Conservation (phyloP, 1,140 invertebrate genomes). For the Nymphalis io region DNA sequence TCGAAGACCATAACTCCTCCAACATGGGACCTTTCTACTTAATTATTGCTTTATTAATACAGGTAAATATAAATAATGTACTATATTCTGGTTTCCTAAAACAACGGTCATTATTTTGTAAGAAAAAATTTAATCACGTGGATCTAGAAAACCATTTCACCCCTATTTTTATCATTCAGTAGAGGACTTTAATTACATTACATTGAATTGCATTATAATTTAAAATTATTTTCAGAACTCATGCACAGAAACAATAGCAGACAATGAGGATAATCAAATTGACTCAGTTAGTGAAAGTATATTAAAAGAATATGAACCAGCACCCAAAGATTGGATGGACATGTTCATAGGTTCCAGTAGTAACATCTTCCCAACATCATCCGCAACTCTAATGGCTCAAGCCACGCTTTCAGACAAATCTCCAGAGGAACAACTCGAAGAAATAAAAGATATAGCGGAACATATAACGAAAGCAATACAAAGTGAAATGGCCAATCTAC, state of each 20-base stretch:
- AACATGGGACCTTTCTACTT: slow-evolving; percentile 60
- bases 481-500: slow-evolving; percentile 64
- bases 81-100: neutral
- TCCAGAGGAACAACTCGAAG: slow-evolving; percentile 65
- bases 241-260: slow-evolving; percentile 7
- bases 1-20: slow-evolving; percentile 41
- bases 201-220: neutral
- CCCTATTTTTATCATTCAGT: neutral
- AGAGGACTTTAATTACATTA: neutral
- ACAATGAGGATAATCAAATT: slow-evolving; percentile 25
- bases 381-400: slow-evolving; percentile 61
- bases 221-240: slow-evolving; percentile 19
- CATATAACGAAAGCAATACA: slow-evolving; percentile 60
- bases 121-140: neutral
- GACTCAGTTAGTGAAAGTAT: slow-evolving; percentile 33
- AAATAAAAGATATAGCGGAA: slow-evolving; percentile 65
- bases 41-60: slow-evolving; percentile 56
- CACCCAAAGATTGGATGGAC: slow-evolving; percentile 56
- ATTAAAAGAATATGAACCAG: slow-evolving; percentile 40
- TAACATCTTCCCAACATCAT: slow-evolving; percentile 52
- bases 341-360: slow-evolving; percentile 42
- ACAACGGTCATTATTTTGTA: neutral
- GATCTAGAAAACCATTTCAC: neutral
- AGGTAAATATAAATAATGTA: slow-evolving; percentile 51
- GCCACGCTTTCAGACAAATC: slow-evolving; percentile 56